Evolutionary conservation across 2,113 vertebrate species (phyloP).

Genomic region (Smithornis capensis): DNA sequence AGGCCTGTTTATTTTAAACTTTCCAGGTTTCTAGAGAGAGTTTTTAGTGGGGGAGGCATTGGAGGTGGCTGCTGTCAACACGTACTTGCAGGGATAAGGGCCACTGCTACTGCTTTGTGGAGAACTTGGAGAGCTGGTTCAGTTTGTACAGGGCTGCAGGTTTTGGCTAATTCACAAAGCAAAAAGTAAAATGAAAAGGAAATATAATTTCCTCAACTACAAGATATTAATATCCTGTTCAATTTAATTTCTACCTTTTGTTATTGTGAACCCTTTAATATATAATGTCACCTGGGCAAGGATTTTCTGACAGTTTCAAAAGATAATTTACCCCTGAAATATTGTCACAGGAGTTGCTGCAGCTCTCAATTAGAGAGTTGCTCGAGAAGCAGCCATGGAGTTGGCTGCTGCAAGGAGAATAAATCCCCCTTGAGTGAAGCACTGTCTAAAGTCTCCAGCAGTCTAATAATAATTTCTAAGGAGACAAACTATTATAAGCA

Average conservation of each 20-base stretch:
- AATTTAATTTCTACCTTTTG: conserved; percentile 72
- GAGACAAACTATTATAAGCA: background rate
- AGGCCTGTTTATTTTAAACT: background rate
- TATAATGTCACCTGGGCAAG: conserved; percentile 67
- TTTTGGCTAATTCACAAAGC: conserved; percentile 60
- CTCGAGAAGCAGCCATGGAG: conserved; percentile 31
- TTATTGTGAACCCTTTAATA: conserved; percentile 53
- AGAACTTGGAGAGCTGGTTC: background rate
- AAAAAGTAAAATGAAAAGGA: conserved; percentile 64
- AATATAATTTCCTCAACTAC: conserved; percentile 70
- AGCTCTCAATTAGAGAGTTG: background rate
- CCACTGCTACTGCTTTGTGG: background rate
- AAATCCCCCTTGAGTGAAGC: conserved; percentile 2
- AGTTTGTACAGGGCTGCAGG: background rate
- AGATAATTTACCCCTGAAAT: conserved; percentile 61
- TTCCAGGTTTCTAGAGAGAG: background rate
- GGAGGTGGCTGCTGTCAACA: background rate
- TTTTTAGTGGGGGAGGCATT: background rate
- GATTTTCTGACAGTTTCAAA: conserved; percentile 64
- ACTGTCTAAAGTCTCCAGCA: background rate
- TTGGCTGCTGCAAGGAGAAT: conserved; percentile 44
- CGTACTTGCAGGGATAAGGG: accelerated
- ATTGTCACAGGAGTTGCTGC: conserved; percentile 52
- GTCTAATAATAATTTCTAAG: background rate
- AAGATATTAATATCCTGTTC: conserved; percentile 78